Conservation (phyloP, 2,113 vertebrate species). For the Bubo bubo region DNA sequence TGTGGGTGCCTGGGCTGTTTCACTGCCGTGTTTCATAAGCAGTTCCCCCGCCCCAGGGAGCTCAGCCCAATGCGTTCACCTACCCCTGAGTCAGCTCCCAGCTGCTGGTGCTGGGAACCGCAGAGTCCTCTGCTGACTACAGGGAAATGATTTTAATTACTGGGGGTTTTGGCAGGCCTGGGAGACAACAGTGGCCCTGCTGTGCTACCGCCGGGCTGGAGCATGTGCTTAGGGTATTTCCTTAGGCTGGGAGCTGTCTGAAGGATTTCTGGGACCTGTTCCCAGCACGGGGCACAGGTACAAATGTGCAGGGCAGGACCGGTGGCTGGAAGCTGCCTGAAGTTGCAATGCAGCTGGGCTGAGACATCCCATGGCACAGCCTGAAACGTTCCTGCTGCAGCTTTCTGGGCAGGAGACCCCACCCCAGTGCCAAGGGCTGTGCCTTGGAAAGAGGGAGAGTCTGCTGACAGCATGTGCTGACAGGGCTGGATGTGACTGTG, state of each 20-base stretch:
- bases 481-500: background rate
- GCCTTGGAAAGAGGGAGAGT: rapidly evolving
- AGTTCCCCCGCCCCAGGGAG: rapidly evolving
- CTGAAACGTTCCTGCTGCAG: background rate
- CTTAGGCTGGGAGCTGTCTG: background rate
- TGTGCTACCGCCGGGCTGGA: background rate
- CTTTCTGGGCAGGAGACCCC: background rate
- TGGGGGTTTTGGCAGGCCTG: background rate
- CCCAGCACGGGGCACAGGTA: background rate
- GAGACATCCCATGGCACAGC: background rate
- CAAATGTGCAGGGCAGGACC: background rate
- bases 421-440: rapidly evolving
- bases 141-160: background rate
- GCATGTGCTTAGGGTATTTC: background rate
- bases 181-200: background rate
- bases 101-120: rapidly evolving
- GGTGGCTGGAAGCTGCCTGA: rapidly evolving
- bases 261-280: background rate
- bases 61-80: background rate
- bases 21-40: background rate
- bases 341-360: background rate
- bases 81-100: background rate
- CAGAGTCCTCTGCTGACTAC: background rate
- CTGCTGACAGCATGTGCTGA: background rate
- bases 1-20: background rate